These are phyloP conservation scores for Gortyna flavago DNA, from an alignment of 2,888 invertebrate species.

Conservation along the genomic window DNA sequence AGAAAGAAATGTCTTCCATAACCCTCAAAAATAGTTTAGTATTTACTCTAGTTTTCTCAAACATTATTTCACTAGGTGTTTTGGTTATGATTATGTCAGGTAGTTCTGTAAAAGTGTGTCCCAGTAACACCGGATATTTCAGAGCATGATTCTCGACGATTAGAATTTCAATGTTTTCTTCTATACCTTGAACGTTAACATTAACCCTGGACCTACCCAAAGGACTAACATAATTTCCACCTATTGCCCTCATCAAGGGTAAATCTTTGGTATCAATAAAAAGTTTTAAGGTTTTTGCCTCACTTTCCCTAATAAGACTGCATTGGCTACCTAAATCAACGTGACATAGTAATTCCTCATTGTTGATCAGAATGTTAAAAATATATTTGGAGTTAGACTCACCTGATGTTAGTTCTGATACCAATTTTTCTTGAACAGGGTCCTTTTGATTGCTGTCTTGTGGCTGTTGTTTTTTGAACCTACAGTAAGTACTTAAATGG, in stretches of 20 bases:
- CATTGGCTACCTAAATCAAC: not conserved
- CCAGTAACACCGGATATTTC: not conserved
- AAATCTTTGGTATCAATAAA: not conserved
- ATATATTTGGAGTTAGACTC: conserved; percentile 4
- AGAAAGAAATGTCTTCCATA: not conserved
- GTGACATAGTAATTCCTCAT: not conserved
- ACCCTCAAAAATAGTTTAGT: not conserved
- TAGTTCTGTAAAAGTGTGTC: conserved; percentile 6
- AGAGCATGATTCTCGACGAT: not conserved
- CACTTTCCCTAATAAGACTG: not conserved
- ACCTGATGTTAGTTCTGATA: not conserved
- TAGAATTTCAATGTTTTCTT: conserved; percentile 3
- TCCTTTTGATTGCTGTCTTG: not conserved
- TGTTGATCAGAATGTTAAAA: not conserved
- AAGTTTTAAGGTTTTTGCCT: not conserved
- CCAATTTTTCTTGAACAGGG: not conserved
- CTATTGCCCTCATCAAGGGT: not conserved
- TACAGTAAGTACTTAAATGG: not conserved
- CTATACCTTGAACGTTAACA: not conserved
- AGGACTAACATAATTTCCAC: conserved; percentile 3
- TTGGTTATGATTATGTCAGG: not conserved
- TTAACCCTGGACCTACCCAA: not conserved
- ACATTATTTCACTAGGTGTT: not conserved
- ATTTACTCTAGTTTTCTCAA: not conserved
- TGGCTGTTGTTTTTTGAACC: not conserved